phyloP scores from a whole-genome alignment of 2,797 vertebrate genomes.

The Anas capensis region DNA sequence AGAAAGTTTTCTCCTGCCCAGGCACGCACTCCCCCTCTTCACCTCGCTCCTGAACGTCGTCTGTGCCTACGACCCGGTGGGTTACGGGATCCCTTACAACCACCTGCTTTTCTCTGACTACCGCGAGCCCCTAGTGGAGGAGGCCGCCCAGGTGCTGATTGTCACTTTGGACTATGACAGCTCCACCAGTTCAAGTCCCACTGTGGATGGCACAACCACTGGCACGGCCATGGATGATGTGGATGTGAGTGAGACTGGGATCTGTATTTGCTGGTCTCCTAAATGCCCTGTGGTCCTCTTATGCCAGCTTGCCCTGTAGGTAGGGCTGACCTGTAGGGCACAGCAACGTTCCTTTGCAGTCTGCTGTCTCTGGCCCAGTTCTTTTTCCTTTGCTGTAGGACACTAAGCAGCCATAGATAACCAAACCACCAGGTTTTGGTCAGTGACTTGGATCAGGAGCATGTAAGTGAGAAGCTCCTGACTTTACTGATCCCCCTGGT shows the following conservation, averaged over 20 bases:
- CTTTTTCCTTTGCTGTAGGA: neutral
- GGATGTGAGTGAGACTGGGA: conserved; percentile 82
- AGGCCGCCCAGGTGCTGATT: conserved; percentile 94
- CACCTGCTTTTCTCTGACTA: conserved; percentile 97
- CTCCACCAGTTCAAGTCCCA: conserved; percentile 80
- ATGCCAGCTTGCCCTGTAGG: neutral
- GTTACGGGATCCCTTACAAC: conserved; percentile 98
- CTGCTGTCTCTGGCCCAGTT: neutral
- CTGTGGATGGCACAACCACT: conserved; percentile 85
- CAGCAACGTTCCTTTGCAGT: neutral
- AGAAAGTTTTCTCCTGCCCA: conserved; percentile 58
- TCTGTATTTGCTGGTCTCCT: conserved; percentile 9
- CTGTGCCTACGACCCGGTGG: conserved; percentile 97
- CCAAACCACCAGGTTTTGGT: neutral
- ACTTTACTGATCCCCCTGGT: neutral
- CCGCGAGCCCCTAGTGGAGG: conserved; percentile 95
- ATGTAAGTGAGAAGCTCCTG: neutral
- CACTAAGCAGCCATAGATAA: neutral
- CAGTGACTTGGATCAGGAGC: neutral
- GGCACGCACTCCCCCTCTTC: conserved; percentile 95
- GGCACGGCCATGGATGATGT: conserved; percentile 93
- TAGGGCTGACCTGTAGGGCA: neutral
- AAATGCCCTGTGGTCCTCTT: neutral
- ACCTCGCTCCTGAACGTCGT: conserved; percentile 96
- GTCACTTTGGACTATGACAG: conserved; percentile 94